Base-by-base conservation (phyloP, 23 tunicate genomes). In the Styela plicata region DNA sequence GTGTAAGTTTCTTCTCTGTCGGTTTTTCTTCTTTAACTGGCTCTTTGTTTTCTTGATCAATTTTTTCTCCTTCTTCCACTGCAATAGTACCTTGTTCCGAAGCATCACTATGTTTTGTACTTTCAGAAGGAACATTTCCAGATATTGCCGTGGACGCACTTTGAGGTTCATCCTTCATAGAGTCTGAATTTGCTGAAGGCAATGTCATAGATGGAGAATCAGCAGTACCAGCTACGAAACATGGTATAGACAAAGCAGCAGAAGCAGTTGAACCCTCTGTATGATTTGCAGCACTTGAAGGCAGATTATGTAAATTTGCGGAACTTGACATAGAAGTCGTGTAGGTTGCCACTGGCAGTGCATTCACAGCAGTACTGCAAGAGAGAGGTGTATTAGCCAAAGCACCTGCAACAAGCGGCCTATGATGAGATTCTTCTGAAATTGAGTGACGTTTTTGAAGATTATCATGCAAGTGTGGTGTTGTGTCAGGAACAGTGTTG, bases 1-100 rank as follows among this genome's bases (percentile, higher is more conserved):
- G 24, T 63, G 74, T 1, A 32, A 82, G 78, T 34, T 88, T 88
- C 44, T 88, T 86, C 18, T 87, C 91, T 0, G 22, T 26, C 53
- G 78, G 83, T 28, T 57, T 52, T 20, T 34, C 33, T 17, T 10
- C 1, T 37, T 63, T 29, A 23, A 5, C 57, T 13, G 7, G 57
- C 13, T 44, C 57, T 44, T 44, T 44, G 13, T 44, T 44, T 13
- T 44, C 57, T 44, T 44, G 57, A 13, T 44, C 57, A 44, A 13
- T 5, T 44, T 44, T 44, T 5, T 13, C 57, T 44, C 13, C 13
- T 5, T 13, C 57, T 44, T 44, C 57, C 7, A 13, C 7, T 44
- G 57, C 57, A 44, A 5, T 44, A 44, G 10, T 13, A 44, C 57
- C 13, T 44, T 44, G 57, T 44, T 44, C 57, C 57, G 57, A 44